Percentiles rank a stretch among this genome's conserved stretches.
Conservation (phyloP, 2,888 invertebrate genomes). For the Andrena trimmerana region DNA sequence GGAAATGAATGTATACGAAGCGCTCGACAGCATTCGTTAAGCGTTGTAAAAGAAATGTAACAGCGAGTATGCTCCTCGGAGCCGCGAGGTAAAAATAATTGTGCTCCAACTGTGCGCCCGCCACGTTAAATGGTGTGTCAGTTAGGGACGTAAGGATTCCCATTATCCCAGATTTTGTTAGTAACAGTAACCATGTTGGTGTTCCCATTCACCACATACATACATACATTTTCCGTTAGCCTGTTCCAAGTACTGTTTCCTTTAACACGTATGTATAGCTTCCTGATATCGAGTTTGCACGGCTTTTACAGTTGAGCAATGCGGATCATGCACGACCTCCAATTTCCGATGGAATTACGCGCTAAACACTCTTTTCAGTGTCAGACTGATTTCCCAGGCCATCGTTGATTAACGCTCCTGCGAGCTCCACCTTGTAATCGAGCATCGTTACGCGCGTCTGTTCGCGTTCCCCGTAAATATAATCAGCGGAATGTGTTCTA, state of each 20-base stretch:
- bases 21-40: constrained; percentile 28
- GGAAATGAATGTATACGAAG: constrained; percentile 31
- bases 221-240: constrained; percentile 38
- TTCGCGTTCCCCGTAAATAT: neutral
- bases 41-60: constrained; percentile 27
- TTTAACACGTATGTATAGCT: neutral
- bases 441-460: neutral
- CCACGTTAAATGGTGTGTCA: constrained; percentile 21
- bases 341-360: too few species aligned
- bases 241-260: neutral
- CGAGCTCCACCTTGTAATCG: too few species aligned
- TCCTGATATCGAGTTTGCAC: neutral
- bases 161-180: constrained; percentile 54
- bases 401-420: too few species aligned
- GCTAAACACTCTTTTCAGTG: too few species aligned
- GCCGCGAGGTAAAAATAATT: constrained; percentile 17
- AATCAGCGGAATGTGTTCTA: neutral
- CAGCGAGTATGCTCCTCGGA: constrained; percentile 17
- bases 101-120: constrained; percentile 19
- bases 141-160: constrained; percentile 40
- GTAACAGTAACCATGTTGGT: constrained; percentile 56
- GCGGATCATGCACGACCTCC: too few species aligned
- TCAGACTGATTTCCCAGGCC: too few species aligned
- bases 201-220: constrained; percentile 76
- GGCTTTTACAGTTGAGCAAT: neutral